Evolutionary conservation across 2,888 invertebrate species (phyloP), one percentile per base, ranked within the genome.

Genomic region (Tachina grossa): DNA sequence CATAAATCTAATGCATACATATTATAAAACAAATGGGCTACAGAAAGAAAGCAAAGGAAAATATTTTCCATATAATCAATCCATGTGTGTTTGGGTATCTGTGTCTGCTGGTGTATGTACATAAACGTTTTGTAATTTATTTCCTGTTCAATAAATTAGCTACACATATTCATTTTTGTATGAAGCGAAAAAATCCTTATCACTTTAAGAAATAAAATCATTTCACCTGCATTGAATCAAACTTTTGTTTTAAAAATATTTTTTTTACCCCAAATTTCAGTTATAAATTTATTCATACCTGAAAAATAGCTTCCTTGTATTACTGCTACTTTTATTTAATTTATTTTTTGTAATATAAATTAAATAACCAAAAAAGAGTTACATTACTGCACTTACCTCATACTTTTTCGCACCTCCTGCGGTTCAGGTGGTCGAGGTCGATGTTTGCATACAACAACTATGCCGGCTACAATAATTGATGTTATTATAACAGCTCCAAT

Each of bases 391-490:
- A 90, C 91, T 92, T 89, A 93, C 93, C 93, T 91, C 92, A 93
- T 93, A 88, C 91, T 91, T 87, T 93, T 93, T 88, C 93, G 91
- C 82, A 93, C 93, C 88, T 93, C 93, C 90, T 93, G 93, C 72
- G 93, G 93, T 89, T 93, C 91, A 90, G 93, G 93, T 92, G 93
- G 93, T 79, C 92, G 90, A 87, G 93, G 93, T 84, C 92, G 90
- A 89, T 92, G 92, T 87, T 91, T 91, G 88, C 93, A 93, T 87
- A 92, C 92, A 87, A 93, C 93, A 84, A 93, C 93, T 88, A 93
- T 92, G 85, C 93, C 93, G 88, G 93, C 93, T 78, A 93, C 93
- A 89, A 93, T 92, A 92, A 93, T 93, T 92, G 93, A 93, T 90
- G 93, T 93, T 89, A 93, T 92, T 87, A 93, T 90, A 88, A 93